Evolutionary conservation across 2,888 invertebrate genomes (phyloP).

Genomic region (Microdon myrmicae): DNA sequence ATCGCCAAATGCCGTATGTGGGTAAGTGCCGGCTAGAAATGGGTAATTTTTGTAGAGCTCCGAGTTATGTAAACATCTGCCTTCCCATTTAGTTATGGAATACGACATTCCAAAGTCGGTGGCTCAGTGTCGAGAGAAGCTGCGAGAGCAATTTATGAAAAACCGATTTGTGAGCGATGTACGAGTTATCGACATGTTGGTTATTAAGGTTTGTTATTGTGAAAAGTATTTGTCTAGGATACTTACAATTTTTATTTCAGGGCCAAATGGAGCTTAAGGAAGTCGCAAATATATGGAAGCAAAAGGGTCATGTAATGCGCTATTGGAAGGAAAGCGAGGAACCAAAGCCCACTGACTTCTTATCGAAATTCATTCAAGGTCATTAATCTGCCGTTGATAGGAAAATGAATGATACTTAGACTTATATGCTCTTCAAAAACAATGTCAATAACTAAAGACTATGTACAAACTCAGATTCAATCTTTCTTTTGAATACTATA

Average conservation of each 20-base stretch:
- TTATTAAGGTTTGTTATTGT: constrained; percentile 90
- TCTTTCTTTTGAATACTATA: too few relatives aligned
- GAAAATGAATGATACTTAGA: too few relatives aligned
- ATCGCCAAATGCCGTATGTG: constrained; percentile 88
- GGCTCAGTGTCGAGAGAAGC: constrained; percentile 75
- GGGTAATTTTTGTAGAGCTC: too few relatives aligned
- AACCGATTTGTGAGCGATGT: constrained; percentile 84
- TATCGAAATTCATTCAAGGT: constrained; percentile 81
- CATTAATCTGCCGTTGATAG: too few relatives aligned
- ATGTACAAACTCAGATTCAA: too few relatives aligned
- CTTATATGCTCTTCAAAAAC: too few relatives aligned
- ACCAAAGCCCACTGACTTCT: constrained; percentile 88
- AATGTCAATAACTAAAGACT: too few relatives aligned
- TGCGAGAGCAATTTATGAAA: constrained; percentile 82
- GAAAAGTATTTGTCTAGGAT: background rate
- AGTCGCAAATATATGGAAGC: constrained; percentile 87
- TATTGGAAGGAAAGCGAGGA: constrained; percentile 87
- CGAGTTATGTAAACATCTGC: constrained; percentile 37
- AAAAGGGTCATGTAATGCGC: constrained; percentile 86
- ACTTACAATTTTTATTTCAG: constrained; percentile 66
- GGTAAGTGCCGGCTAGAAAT: constrained; percentile 74
- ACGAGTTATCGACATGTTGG: constrained; percentile 89
- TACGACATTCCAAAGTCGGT: constrained; percentile 84
- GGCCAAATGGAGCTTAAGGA: constrained; percentile 96
- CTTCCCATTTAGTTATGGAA: constrained; percentile 75